Base-by-base conservation (phyloP, 2,113 vertebrate genomes). In the Eurypyga helias region DNA sequence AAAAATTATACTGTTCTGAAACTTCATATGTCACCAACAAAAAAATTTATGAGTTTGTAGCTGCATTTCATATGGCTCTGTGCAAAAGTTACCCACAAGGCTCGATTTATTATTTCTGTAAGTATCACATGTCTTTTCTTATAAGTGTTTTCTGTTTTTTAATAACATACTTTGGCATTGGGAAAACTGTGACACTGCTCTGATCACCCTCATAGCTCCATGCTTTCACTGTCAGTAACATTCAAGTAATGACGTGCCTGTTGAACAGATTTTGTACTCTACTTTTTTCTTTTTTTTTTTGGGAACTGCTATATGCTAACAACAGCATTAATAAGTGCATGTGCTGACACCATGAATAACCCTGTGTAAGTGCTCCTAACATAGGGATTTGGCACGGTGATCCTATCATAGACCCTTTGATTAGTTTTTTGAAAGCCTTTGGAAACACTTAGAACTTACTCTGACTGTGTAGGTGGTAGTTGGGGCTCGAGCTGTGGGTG, bases 91-190 rank as follows among this genome's bases (percentile, higher is more conserved):
- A 83, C 9, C 9, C 17, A 17, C 20, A 71, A 77, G 19, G 28
- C 45, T 76, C 89, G 75, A 79, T 81, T 97, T 94, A 79, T 80
- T 84, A 36, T 76, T 83, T 94, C 46, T 94, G 57, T 73, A 83
- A 84, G 83, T 65, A 79, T 31, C 11, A 31, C 4, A 10, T 41
- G 49, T 55, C 58, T 51, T 94, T 93, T 95, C 81, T 93, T 65
- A 92, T 86, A 91, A 96, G 41, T 82, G 55, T 90, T 93, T 96
- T 95, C 60, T 87, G 49, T 83, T 69, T 80, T 83, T 97, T 89
- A 90, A 87, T 91, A 93, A 95, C n/a, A 91, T 58, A 46, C 33
- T 84, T 92, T 89, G 57, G 41, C 13, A 11, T 36, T 11, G 6
- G 41, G 64, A 85, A 86, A 92, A 73, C 75, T 77, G 83, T 89